Percentiles rank a stretch among this genome's conserved stretches.
Conservation (phyloP, 1,140 invertebrate species). For the Steinernema khuongi region DNA sequence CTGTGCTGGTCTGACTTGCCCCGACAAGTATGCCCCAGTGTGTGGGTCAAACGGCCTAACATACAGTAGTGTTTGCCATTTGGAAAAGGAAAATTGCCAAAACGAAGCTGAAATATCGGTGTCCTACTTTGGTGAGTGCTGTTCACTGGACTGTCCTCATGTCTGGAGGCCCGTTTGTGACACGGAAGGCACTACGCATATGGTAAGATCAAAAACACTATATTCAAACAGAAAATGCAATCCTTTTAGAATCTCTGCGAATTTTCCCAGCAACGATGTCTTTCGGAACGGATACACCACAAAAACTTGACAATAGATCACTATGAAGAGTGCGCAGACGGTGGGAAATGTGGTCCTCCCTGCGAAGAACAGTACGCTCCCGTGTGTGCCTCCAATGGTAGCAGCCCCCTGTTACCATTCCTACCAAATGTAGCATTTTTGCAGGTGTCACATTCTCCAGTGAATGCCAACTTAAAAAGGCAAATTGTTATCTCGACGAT, state of each 20-base stretch:
- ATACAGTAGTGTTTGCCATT: constrained; percentile 40
- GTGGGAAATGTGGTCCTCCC: constrained; percentile 20
- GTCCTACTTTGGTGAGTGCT: constrained; percentile 25
- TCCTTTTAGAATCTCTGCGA: constrained; percentile 47
- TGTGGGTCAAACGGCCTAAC: constrained; percentile 41
- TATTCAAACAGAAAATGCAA: background rate
- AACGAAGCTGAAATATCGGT: background rate
- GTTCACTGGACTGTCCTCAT: constrained; percentile 31
- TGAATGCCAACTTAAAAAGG: constrained; percentile 38
- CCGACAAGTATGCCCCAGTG: constrained; percentile 33
- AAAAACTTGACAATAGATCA: constrained; percentile 40
- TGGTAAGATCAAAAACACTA: constrained; percentile 27
- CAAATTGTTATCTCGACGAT: constrained; percentile 30
- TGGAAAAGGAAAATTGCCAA: constrained; percentile 36
- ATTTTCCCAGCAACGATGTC: constrained; percentile 43
- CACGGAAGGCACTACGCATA: constrained; percentile 36
- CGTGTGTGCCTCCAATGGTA: constrained; percentile 46
- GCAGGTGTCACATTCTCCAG: constrained; percentile 42
- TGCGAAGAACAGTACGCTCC: constrained; percentile 43
- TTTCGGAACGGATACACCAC: constrained; percentile 26
- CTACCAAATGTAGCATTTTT: constrained; percentile 14
- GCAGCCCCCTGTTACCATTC: background rate
- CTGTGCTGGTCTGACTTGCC: constrained; percentile 13
- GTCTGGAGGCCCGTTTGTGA: constrained; percentile 51
- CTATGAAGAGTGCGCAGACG: constrained; percentile 37